These are phyloP conservation scores for Epinotia ramella DNA, from an alignment of 2,888 invertebrate species.

Conservation along the genomic window DNA sequence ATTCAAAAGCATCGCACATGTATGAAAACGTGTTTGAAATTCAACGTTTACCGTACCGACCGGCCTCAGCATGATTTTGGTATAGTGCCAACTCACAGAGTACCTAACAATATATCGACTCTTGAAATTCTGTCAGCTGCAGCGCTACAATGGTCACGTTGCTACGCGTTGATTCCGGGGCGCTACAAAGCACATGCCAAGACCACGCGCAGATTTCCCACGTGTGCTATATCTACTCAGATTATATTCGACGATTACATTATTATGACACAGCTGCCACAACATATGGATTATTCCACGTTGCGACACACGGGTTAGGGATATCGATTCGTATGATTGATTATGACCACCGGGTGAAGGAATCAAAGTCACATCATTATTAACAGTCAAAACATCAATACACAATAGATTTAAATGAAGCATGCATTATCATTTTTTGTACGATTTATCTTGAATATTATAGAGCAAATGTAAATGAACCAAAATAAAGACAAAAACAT, in stretches of 20 bases:
- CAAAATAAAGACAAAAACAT: no score
- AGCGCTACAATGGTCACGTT: conserved; percentile 53
- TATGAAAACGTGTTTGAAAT: conserved; percentile 13
- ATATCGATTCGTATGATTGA: conserved; percentile 1
- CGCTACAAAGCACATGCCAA: conserved; percentile 53
- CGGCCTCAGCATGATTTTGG: conserved; percentile 13
- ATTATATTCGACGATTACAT: conserved; percentile 12
- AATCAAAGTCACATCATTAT: not conserved
- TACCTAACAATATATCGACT: not conserved
- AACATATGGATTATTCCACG: conserved; percentile 37
- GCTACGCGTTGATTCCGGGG: conserved; percentile 46
- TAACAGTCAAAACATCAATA: not conserved
- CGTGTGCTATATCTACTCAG: conserved; percentile 37
- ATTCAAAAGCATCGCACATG: conserved; percentile 10
- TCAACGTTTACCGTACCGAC: conserved; percentile 4
- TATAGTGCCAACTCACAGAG: conserved; percentile 11
- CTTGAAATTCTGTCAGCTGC: conserved; percentile 41
- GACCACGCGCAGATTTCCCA: conserved; percentile 51
- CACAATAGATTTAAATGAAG: no score
- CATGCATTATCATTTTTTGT: no score
- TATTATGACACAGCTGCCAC: conserved; percentile 14
- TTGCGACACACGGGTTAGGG: conserved; percentile 16
- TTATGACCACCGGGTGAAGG: not conserved
- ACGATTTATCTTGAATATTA: no score
- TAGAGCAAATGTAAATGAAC: no score